A percentile compares a stretch with the other conserved stretches of the same genome.
Evolutionary conservation across 37 sponge, comb jelly and placozoan species (phyloP).

Genomic region (Eunapius fragilis): DNA sequence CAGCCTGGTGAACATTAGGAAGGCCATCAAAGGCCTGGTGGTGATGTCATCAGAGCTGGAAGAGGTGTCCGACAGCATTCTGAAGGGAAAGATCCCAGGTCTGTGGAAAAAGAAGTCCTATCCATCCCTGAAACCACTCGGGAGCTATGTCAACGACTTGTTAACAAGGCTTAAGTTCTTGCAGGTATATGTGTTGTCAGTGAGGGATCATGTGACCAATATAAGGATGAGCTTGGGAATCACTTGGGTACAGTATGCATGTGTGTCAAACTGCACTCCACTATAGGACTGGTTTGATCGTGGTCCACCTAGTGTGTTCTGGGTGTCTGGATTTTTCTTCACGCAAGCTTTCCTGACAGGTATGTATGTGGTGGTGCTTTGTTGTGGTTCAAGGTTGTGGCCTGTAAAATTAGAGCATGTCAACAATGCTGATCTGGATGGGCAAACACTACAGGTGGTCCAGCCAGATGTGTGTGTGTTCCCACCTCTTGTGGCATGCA

Average conservation of each 20-base stretch:
- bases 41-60: slow-evolving; percentile 98
- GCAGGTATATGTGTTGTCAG: slow-evolving; percentile 26
- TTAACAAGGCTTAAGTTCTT: slow-evolving; percentile 96
- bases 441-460: background rate
- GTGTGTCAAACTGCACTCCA: background rate
- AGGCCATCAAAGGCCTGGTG: slow-evolving; percentile 99
- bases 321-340: slow-evolving; percentile 99
- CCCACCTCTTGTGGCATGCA: background rate
- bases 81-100: slow-evolving; percentile 97
- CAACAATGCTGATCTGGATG: background rate
- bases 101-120: slow-evolving; percentile 99
- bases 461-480: background rate
- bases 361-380: slow-evolving; percentile 14
- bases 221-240: background rate
- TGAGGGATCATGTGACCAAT: background rate
- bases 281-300: slow-evolving; percentile 95
- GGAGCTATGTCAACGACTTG: slow-evolving; percentile 96
- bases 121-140: slow-evolving; percentile 98
- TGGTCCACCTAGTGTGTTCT: slow-evolving; percentile 93
- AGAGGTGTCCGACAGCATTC: slow-evolving; percentile 89
- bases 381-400: background rate
- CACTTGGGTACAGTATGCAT: background rate
- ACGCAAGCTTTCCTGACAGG: slow-evolving; percentile 99
- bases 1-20: slow-evolving; percentile 90
- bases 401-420: background rate